Evolutionary conservation across 2,797 vertebrate species (phyloP).

Genomic region (Mionectes olivaceus): DNA sequence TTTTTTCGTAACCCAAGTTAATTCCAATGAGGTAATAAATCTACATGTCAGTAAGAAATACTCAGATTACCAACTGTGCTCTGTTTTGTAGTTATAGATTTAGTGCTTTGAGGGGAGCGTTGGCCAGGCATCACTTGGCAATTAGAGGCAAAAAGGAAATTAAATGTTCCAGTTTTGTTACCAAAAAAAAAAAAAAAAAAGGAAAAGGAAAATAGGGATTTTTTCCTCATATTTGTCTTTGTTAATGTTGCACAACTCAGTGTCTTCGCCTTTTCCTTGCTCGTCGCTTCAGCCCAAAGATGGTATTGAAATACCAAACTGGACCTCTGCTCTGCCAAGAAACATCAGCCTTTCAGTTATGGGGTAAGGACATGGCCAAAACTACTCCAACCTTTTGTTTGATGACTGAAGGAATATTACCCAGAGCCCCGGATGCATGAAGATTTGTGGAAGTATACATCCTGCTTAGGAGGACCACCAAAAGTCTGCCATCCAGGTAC

Average conservation of each 20-base stretch:
- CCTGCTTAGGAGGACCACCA: neutral
- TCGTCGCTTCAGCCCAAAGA: conserved; percentile 4
- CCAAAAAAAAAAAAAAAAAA: neutral
- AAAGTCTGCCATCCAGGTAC: conserved; percentile 59
- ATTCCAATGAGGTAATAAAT: conserved; percentile 60
- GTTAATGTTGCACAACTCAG: neutral
- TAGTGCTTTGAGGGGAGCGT: neutral
- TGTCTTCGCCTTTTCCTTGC: conserved; percentile 12
- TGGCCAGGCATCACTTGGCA: conserved; percentile 1
- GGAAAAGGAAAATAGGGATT: neutral
- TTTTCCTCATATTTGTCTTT: neutral
- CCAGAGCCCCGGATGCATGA: neutral
- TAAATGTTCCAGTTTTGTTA: neutral
- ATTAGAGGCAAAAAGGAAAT: neutral
- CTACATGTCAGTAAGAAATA: conserved; percentile 35
- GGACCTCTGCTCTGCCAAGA: neutral
- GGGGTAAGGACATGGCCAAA: conserved; percentile 13
- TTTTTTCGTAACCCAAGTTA: conserved; percentile 38
- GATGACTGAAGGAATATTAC: neutral
- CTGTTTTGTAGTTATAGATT: conserved; percentile 35
- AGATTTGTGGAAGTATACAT: neutral
- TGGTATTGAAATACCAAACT: neutral
- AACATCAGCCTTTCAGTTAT: neutral
- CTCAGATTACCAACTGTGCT: conserved; percentile 45
- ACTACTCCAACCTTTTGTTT: conserved; percentile 49